Conservation (phyloP, 2,888 invertebrate species). For the Calliopum simillimum region DNA sequence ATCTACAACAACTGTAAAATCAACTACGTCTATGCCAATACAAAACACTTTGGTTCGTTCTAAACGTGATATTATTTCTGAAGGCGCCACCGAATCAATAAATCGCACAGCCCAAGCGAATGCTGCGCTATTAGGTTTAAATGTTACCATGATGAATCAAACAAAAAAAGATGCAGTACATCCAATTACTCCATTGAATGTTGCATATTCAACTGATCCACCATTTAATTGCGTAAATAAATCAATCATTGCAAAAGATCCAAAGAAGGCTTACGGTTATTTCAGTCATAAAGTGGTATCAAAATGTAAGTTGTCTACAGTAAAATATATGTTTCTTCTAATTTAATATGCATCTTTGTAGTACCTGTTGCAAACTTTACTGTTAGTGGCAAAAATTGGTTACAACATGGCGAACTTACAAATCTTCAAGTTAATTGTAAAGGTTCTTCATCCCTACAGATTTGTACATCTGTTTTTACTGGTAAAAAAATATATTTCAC, state of each 20-base stretch:
- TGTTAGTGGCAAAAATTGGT: conserved; percentile 82
- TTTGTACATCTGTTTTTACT: conserved; percentile 75
- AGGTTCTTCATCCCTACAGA: conserved; percentile 79
- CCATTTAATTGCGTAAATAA: conserved; percentile 70
- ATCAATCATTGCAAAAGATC: conserved; percentile 73
- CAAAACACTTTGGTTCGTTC: conserved; percentile 34
- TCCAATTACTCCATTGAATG: conserved; percentile 43
- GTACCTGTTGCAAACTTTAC: conserved; percentile 79
- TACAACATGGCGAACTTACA: conserved; percentile 83
- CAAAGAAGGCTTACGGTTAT: conserved; percentile 79
- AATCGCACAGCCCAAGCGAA: conserved; percentile 54
- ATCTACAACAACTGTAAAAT: conserved; percentile 62
- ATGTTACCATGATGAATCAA: conserved; percentile 45
- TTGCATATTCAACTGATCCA: conserved; percentile 1
- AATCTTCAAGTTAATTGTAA: conserved; percentile 78
- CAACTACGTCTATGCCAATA: conserved; percentile 43
- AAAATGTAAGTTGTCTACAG: conserved; percentile 72
- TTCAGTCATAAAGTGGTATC: conserved; percentile 75
- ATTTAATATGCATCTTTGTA: conserved; percentile 59
- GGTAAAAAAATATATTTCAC: conserved; percentile 65
- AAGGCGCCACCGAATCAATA: conserved; percentile 36
- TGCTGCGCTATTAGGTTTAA: conserved; percentile 57
- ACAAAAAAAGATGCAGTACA: conserved; percentile 27
- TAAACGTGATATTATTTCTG: conserved; percentile 52
- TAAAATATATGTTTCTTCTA: background rate